phyloP scores from a whole-genome alignment of 2,113 vertebrate species.

The Podilymbus podiceps region DNA sequence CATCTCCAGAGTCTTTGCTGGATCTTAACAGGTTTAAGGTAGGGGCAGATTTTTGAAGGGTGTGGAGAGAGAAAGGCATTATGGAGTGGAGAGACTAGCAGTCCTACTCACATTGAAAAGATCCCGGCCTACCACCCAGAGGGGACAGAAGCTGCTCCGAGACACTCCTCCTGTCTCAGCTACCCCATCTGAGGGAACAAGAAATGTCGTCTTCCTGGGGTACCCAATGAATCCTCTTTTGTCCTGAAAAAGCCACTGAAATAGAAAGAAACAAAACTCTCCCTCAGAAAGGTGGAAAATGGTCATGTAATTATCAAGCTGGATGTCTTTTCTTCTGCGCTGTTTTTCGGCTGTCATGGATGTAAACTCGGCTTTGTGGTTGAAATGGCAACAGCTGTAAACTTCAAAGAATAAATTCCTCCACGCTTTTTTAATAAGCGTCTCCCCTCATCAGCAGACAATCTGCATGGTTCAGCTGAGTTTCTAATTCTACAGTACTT shows the following conservation, averaged over 20 bases:
- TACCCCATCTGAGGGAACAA: background rate
- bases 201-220: background rate
- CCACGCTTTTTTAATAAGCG: background rate
- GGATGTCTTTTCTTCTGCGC: background rate
- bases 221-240: background rate
- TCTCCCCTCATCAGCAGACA: slow-evolving; percentile 17
- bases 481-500: slow-evolving; percentile 46
- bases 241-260: background rate
- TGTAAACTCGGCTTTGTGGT: background rate
- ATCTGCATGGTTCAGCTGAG: slow-evolving; percentile 19
- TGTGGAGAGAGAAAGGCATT: background rate
- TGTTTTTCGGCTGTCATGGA: background rate
- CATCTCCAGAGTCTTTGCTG: background rate
- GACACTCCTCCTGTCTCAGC: background rate
- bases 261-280: background rate
- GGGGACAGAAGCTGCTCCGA: background rate
- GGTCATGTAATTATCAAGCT: background rate
- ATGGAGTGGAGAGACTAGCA: background rate
- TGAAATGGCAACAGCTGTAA: slow-evolving; percentile 39
- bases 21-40: background rate
- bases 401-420: slow-evolving; percentile 47
- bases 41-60: background rate
- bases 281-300: background rate
- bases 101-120: background rate
- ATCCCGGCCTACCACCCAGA: background rate